Base-by-base conservation (phyloP, 23 tunicate genomes). In the Halocynthia roretzi region DNA sequence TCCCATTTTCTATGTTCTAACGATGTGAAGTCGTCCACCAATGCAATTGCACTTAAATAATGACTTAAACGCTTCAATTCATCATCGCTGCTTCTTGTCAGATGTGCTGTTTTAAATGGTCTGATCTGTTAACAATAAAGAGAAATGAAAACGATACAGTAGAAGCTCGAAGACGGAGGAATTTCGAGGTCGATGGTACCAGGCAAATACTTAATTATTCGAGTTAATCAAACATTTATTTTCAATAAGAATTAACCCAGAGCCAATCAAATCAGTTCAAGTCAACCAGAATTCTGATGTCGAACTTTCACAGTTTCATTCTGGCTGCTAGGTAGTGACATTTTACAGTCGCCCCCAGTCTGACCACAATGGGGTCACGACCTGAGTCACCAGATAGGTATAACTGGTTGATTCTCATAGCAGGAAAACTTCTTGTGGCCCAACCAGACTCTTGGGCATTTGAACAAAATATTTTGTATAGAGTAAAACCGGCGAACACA, bases 91-190 rank as follows among this genome's bases (percentile, higher is more conserved):
- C 62, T 76, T 51, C 87, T 78, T 52, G 55, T 66, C 12, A 81
- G 67, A 50, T 80, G 86, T 7, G 98, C 90, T 60, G 83, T 88
- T 70, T 85, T 87, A 61, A 84, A 93, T 14, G 98, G 94, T 44
- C 84, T 63, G 50, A 93, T 93, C 87, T 86, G 53, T 31, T 12
- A 19, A 56, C 17, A 75, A 14, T 50, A 15, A 67, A 11, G 14
- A 67, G 12, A n/a, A 67, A 15, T 11, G 12, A 15, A 67, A 67
- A n/a, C n/a, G n/a, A n/a, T n/a, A n/a, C n/a, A n/a, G n/a, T n/a
- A n/a, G n/a, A n/a, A n/a, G n/a, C n/a, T n/a, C n/a, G n/a, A n/a
- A n/a, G n/a, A n/a, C n/a, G n/a, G n/a, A n/a, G n/a, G n/a, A n/a
- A n/a, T n/a, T n/a, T n/a, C n/a, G n/a, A n/a, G n/a, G n/a, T n/a